Percentiles rank a stretch among this genome's conserved stretches.
Evolutionary conservation across 2,113 vertebrate genomes (phyloP).

Genomic region (Amblyornis subalaris): DNA sequence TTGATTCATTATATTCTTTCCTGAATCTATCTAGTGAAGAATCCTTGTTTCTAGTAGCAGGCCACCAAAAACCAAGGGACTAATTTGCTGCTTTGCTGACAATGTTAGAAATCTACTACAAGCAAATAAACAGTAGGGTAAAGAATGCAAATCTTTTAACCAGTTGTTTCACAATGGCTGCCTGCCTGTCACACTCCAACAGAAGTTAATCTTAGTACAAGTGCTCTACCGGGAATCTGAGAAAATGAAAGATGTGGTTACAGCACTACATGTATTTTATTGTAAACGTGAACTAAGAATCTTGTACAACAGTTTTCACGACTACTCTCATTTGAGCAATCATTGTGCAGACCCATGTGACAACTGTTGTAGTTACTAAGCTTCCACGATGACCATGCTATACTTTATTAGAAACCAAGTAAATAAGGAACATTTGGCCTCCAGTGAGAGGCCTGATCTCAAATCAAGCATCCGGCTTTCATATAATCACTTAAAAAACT

Average conservation of each 20-base stretch:
- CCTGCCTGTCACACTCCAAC: background rate
- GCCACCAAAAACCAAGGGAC: background rate
- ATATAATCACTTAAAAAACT: background rate
- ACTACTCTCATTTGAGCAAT: background rate
- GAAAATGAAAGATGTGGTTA: background rate
- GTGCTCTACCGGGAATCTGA: background rate
- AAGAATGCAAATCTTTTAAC: background rate
- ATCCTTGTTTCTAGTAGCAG: background rate
- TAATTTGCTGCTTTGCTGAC: background rate
- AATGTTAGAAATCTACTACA: background rate
- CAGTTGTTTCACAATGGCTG: background rate
- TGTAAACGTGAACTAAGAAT: background rate
- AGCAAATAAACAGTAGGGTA: background rate
- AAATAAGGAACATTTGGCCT: background rate
- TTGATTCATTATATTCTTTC: background rate
- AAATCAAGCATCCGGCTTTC: background rate
- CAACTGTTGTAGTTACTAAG: background rate
- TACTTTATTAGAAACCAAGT: background rate
- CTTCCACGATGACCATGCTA: background rate
- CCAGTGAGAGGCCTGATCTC: background rate
- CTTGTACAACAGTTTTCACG: background rate
- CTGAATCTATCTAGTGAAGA: background rate
- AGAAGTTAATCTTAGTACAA: background rate
- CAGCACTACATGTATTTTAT: accelerated
- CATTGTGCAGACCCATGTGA: background rate